Conservation (phyloP, 1,140 invertebrate genomes). For the Euglossa dilemma region DNA sequence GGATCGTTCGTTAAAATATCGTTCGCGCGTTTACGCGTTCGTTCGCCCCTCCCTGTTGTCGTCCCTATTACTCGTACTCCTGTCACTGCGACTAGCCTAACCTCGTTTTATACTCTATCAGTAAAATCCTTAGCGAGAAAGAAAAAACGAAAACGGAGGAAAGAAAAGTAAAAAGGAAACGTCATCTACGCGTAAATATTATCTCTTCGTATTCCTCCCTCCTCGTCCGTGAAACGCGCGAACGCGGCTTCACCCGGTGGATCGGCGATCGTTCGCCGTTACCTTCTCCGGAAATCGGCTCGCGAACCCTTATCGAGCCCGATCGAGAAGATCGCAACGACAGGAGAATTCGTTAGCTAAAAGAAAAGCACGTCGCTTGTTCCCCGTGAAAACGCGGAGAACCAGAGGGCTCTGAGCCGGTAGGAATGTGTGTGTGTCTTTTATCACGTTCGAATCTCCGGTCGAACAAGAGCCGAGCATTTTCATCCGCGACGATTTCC, state of each 20-base stretch:
- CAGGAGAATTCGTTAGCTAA: slow-evolving; percentile 5
- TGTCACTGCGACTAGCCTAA: slow-evolving; percentile 69
- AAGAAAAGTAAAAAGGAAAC: no score
- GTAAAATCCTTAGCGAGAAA: slow-evolving; percentile 62
- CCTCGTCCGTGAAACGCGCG: slow-evolving; percentile 28
- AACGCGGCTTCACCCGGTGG: slow-evolving; percentile 24
- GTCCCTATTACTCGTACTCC: slow-evolving; percentile 64
- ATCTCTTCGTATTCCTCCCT: slow-evolving; percentile 28
- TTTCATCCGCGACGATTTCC: slow-evolving; percentile 42
- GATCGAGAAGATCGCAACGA: slow-evolving; percentile 4
- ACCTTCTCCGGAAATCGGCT: slow-evolving; percentile 25
- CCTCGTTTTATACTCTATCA: slow-evolving; percentile 59
- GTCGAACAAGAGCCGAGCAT: slow-evolving; percentile 35
- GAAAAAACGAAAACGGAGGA: no score
- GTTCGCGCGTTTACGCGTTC: slow-evolving; percentile 8
- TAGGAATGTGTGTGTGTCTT: slow-evolving; percentile 4
- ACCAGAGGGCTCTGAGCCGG: neutral
- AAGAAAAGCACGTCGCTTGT: neutral
- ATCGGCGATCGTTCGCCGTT: slow-evolving; percentile 5
- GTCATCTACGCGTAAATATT: neutral
- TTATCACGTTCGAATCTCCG: neutral
- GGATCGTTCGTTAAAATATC: slow-evolving; percentile 28
- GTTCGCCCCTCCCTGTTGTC: slow-evolving; percentile 48
- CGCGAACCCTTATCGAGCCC: neutral
- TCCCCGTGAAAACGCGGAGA: neutral